Evolutionary conservation across 2,888 invertebrate species (phyloP).

Genomic region (Amphipoea lucens): DNA sequence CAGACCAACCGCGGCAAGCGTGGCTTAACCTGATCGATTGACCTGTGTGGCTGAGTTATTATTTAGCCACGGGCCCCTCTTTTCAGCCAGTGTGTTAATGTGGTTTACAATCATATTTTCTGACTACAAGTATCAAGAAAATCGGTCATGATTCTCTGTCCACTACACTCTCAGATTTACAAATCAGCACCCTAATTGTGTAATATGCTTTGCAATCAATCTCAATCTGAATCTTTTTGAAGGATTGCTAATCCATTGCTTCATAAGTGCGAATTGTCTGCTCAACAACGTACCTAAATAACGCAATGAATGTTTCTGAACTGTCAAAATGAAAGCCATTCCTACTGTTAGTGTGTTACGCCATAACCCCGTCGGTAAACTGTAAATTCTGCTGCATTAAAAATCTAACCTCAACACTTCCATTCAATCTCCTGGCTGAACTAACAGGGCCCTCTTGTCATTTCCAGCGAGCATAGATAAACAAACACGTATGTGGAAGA

Average conservation of each 20-base stretch:
- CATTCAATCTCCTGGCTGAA: not conserved
- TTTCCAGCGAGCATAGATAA: conserved; percentile 28
- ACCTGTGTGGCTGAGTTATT: too few relatives aligned
- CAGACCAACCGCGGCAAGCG: too few relatives aligned
- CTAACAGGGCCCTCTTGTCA: conserved; percentile 30
- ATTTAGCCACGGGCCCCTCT: too few relatives aligned
- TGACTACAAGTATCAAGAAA: not conserved
- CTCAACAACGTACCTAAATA: too few relatives aligned
- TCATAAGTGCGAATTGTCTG: too few relatives aligned
- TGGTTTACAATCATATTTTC: not conserved
- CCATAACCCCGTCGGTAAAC: not conserved
- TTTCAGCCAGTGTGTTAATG: not conserved
- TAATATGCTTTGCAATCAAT: too few relatives aligned
- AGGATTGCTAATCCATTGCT: too few relatives aligned
- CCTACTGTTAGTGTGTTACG: not conserved
- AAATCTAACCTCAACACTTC: conserved; percentile 12
- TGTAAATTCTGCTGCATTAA: not conserved
- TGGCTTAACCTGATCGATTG: too few relatives aligned
- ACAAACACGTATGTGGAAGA: conserved; percentile 26
- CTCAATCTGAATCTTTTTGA: too few relatives aligned
- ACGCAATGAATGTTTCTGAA: too few relatives aligned
- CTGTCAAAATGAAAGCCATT: not conserved
- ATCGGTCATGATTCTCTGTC: too few relatives aligned
- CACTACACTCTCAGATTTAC: not conserved
- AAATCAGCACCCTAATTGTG: not conserved